A percentile compares a stretch with the other conserved stretches of the same genome.
phyloP scores from a whole-genome alignment of 2,888 invertebrate species.

The Taphrorychus bicolor region DNA sequence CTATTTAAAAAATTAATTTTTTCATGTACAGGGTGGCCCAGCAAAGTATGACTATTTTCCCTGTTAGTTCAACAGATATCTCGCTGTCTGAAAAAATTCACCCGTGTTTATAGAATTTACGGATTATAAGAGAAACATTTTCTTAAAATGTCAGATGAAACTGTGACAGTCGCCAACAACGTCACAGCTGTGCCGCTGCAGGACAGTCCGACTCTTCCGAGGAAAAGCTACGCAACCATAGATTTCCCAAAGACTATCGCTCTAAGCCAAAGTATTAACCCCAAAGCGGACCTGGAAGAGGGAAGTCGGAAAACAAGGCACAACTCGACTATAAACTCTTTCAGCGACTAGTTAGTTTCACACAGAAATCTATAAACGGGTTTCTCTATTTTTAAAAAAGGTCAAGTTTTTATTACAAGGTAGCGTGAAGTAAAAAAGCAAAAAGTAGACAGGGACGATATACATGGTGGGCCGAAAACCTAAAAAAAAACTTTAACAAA shows the following conservation, averaged over 20 bases:
- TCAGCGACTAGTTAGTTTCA: constrained; percentile 21
- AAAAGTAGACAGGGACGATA: too few relatives aligned
- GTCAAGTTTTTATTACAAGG: background rate
- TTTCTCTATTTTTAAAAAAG: background rate
- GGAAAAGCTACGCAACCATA: constrained; percentile 85
- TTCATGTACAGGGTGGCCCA: too few relatives aligned
- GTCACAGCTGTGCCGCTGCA: constrained; percentile 49
- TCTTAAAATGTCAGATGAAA: constrained; percentile 5
- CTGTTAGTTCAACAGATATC: too few relatives aligned
- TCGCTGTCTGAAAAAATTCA: too few relatives aligned
- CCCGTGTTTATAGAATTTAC: too few relatives aligned
- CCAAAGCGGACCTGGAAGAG: constrained; percentile 73
- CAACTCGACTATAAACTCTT: constrained; percentile 70
- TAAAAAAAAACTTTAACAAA: too few relatives aligned
- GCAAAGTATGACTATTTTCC: too few relatives aligned
- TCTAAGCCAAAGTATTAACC: constrained; percentile 80
- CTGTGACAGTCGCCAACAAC: constrained; percentile 6
- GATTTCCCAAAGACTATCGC: constrained; percentile 95
- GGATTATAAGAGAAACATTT: too few relatives aligned
- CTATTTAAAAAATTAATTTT: too few relatives aligned
- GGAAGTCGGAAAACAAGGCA: constrained; percentile 82
- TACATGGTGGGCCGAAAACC: too few relatives aligned
- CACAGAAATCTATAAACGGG: too few relatives aligned
- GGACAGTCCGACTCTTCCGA: constrained; percentile 62
- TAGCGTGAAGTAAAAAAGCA: background rate